phyloP scores from a whole-genome alignment of 2,113 vertebrate genomes.

The Clarias batrachus region DNA sequence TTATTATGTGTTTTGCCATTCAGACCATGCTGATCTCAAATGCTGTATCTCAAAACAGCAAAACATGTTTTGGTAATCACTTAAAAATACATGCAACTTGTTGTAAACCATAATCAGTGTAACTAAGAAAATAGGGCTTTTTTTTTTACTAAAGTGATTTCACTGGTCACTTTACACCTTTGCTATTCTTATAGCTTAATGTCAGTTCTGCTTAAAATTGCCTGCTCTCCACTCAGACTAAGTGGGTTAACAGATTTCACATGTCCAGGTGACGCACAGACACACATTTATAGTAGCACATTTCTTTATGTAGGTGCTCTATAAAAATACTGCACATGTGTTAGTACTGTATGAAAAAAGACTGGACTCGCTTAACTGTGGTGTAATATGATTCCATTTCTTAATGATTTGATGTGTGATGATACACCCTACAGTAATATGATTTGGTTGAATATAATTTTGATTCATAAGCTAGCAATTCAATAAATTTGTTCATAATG shows the following conservation, averaged over 20 bases:
- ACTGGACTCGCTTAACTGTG: neutral
- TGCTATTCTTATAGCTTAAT: conserved; percentile 58
- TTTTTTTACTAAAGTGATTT: neutral
- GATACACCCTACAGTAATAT: neutral
- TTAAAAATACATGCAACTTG: neutral
- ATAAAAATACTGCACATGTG: neutral
- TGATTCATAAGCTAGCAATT: neutral
- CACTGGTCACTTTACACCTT: conserved; percentile 2
- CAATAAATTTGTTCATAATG: neutral
- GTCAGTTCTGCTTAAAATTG: conserved; percentile 42
- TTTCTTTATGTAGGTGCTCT: neutral
- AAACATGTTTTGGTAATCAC: neutral
- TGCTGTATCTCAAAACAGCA: neutral
- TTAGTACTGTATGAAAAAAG: neutral
- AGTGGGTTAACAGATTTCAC: conserved; percentile 62
- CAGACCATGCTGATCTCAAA: neutral
- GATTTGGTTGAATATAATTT: neutral
- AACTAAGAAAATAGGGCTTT: neutral
- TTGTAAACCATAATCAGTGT: neutral
- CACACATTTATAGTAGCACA: neutral
- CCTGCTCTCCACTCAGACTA: conserved; percentile 31
- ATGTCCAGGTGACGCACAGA: conserved; percentile 16
- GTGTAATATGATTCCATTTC: neutral
- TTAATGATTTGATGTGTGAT: neutral
- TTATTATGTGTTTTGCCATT: neutral